A percentile compares a stretch with the other conserved stretches of the same genome.
Conservation (phyloP, 2,888 invertebrate species). For the Apomyelois bistriatella region DNA sequence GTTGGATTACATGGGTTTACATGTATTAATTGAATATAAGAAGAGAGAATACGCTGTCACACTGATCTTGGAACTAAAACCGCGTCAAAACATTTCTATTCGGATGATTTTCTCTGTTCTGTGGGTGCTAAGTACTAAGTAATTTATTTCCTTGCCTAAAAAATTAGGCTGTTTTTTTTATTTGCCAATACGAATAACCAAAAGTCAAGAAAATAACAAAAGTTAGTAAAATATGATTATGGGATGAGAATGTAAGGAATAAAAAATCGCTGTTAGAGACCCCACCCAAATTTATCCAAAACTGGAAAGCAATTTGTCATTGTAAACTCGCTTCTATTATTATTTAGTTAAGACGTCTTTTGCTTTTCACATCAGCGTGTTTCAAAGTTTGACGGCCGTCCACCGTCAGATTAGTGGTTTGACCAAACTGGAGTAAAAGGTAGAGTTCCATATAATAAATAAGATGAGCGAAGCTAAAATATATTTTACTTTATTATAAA, state of each 20-base stretch:
- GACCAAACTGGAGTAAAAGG: slow-evolving; percentile 2
- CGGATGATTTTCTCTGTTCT: no score
- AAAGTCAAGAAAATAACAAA: no score
- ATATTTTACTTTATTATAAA: neutral
- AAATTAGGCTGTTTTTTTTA: no score
- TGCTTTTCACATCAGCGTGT: neutral
- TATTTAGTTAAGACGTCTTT: neutral
- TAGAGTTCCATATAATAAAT: neutral
- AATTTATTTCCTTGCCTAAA: no score
- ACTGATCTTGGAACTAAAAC: no score
- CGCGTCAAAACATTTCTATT: no score
- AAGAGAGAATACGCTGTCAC: no score
- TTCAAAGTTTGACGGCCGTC: neutral
- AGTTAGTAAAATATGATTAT: no score
- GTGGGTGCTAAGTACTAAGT: no score
- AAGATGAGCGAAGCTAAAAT: neutral
- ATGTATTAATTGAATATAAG: no score
- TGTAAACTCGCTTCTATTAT: slow-evolving; percentile 1
- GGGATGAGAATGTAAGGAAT: neutral
- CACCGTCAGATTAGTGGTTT: slow-evolving; percentile 6
- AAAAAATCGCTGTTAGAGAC: neutral
- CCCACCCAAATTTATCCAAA: slow-evolving; percentile 7
- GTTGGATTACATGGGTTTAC: no score
- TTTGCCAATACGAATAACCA: no score
- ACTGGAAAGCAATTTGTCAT: slow-evolving; percentile 12